Evolutionary conservation across 1,140 invertebrate genomes (phyloP).

Genomic region (Anoplolepis gracilipes): DNA sequence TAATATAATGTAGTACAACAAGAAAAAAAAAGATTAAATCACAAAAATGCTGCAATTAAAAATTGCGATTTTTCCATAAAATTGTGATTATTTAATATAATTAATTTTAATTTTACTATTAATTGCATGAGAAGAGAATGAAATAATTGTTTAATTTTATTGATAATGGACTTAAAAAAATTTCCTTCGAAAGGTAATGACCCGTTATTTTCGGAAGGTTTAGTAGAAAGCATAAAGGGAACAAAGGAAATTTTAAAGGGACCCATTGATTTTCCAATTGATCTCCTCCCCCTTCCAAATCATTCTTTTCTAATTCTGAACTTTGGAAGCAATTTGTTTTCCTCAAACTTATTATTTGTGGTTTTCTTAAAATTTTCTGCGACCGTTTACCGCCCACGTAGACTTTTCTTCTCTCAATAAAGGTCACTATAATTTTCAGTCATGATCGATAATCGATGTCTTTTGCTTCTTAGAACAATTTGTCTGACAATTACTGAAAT

Average conservation of each 20-base stretch:
- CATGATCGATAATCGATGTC: neutral
- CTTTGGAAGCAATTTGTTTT: constrained; percentile 10
- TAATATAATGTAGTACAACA: neutral
- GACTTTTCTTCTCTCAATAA: constrained; percentile 25
- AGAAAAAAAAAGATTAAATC: neutral
- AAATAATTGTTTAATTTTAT: neutral
- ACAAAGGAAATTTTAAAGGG: constrained; percentile 14
- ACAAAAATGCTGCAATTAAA: neutral
- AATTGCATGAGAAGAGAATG: neutral
- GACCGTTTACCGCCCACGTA: constrained; percentile 49
- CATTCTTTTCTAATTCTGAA: neutral
- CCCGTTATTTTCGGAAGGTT: neutral
- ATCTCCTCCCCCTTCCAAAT: no score
- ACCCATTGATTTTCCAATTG: constrained; percentile 7
- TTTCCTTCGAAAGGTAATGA: neutral
- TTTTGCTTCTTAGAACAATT: constrained; percentile 19
- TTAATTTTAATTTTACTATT: neutral
- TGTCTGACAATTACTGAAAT: neutral
- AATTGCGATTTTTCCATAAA: no score
- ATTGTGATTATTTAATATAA: neutral
- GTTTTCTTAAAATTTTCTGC: constrained; percentile 49
- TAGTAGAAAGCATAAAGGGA: neutral
- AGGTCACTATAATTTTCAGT: constrained; percentile 15
- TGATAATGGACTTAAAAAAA: neutral
- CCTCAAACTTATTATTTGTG: constrained; percentile 46